A percentile compares a stretch with the other conserved stretches of the same genome.
Conservation (phyloP, 2,113 vertebrate genomes). For the Bubo bubo region DNA sequence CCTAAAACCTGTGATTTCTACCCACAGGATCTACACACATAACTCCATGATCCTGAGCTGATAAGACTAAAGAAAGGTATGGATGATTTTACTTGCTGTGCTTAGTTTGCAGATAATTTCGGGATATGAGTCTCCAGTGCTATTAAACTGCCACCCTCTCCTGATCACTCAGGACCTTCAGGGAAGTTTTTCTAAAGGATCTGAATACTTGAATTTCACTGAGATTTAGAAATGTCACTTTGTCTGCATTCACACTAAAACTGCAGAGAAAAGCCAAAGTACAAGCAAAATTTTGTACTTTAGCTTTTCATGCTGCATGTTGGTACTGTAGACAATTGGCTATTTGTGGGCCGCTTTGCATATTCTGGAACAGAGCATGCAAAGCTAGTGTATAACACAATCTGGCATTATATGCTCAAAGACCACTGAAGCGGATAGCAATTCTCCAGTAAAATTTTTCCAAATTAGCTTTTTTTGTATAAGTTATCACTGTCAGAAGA, state of each 20-base stretch:
- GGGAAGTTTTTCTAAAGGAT: background rate
- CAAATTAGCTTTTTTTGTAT: background rate
- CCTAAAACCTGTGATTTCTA: background rate
- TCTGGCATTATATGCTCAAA: background rate
- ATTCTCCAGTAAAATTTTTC: background rate
- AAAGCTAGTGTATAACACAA: background rate
- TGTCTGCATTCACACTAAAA: background rate
- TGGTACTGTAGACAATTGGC: background rate
- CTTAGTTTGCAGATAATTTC: background rate
- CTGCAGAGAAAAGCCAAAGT: background rate
- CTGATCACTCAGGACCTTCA: background rate
- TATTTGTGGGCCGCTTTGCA: background rate
- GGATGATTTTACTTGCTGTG: background rate
- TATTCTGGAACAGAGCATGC: background rate
- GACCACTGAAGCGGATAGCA: background rate
- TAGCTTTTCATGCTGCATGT: background rate
- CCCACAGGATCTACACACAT: background rate
- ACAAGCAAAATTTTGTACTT: background rate
- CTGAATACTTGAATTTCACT: background rate
- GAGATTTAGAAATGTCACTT: background rate
- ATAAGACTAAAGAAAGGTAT: background rate
- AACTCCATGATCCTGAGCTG: background rate
- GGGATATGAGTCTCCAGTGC: background rate
- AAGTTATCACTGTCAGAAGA: background rate
- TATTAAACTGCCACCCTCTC: background rate